A percentile compares a stretch with the other conserved stretches of the same genome.
phyloP scores from a whole-genome alignment of 92 coral and sea anemone genomes.

The Parazoanthus swiftii region DNA sequence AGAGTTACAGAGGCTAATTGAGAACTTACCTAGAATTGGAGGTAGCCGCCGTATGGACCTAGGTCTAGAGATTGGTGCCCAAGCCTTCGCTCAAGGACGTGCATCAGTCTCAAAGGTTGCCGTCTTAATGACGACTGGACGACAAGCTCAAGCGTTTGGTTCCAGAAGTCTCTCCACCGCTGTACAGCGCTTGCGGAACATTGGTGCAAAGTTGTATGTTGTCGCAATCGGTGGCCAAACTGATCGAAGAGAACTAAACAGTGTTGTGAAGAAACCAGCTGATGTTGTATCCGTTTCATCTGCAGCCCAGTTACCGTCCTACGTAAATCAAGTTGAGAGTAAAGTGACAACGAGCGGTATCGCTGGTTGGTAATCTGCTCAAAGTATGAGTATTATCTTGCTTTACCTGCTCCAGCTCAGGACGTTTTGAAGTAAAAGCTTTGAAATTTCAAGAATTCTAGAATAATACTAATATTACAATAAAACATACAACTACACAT shows the following conservation, averaged over 20 bases:
- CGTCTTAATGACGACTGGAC: conserved; percentile 77
- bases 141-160: conserved; percentile 66
- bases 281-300: conserved; percentile 44
- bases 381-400: neutral
- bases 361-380: conserved; percentile 1
- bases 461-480: no score
- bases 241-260: conserved; percentile 60
- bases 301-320: neutral
- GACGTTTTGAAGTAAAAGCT: no score
- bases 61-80: conserved; percentile 65
- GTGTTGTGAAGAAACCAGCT: conserved; percentile 56
- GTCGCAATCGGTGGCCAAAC: conserved; percentile 61
- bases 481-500: no score
- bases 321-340: conserved; percentile 5
- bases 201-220: conserved; percentile 66
- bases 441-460: neutral
- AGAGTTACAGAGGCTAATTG: conserved; percentile 42
- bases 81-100: conserved; percentile 61
- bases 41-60: conserved; percentile 65
- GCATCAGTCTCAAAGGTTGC: conserved; percentile 67
- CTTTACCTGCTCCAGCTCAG: neutral
- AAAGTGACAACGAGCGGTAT: conserved; percentile 18
- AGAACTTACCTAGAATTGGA: conserved; percentile 26
- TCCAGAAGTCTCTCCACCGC: conserved; percentile 53
- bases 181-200: conserved; percentile 63